Evolutionary conservation across 2,113 vertebrate species (phyloP), one percentile per base, ranked within the genome.

Genomic region (Typhlomys cinereus): DNA sequence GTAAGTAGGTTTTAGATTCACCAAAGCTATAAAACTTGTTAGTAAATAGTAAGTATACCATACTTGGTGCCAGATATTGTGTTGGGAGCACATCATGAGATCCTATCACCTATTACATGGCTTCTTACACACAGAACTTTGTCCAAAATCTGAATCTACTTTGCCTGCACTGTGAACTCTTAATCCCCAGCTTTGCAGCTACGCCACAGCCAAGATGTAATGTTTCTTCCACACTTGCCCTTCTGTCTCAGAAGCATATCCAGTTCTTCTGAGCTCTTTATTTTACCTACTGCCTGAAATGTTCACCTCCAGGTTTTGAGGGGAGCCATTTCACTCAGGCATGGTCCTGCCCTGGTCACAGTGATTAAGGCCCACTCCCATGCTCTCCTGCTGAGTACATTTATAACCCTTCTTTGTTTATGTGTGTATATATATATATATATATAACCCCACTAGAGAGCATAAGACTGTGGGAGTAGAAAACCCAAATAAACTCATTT

Each of bases 121-220:
- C 41, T 50, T 78, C 48, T 39, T 61, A 70, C 1, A 66, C 14
- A 50, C 6, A 62, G 44, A 66, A 48, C 85, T 67, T 92, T 94
- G 69, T 14, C 21, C 29, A 67, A 9, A 41, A 29, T 76, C 54
- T 36, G n/a, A 21, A n/a, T 31, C n/a, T 4, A 12, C 36, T 54
- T 21, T 70, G 34, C 23, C 20, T 52, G 44, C 13, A 14, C 34
- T 25, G 61, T 66, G 34, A 13, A 15, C 7, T 39, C 23, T 52
- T 27, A 46, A 5, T 34, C 14, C 59, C 36, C n/a, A 78, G 17
- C 17, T 34, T 31, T 4, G 2, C n/a, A 31, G 5, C 25, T 20
- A 50, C 23, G 7, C 1, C 1, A 1, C 34, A 50, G 29, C 20
- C 12, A 11, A 1, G 34, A 11, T 34, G 18, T 41, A 10, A 54